phyloP scores from a whole-genome alignment of 2,113 vertebrate genomes.

The Mormyrus lacerda region DNA sequence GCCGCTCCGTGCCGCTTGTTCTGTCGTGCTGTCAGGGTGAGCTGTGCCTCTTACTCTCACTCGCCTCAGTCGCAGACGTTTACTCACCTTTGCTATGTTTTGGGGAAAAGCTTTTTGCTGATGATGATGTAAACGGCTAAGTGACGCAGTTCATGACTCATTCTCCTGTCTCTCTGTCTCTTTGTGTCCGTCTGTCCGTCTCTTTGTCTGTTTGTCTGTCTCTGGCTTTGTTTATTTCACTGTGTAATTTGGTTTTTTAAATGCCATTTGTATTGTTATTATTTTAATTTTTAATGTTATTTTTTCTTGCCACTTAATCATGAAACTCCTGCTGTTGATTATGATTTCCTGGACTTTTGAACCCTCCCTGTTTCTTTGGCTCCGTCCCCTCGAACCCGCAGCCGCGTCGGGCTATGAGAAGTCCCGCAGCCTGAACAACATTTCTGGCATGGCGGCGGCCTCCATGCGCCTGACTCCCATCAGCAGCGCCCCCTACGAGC shows the following conservation, averaged over 20 bases:
- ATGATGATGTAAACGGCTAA: conserved; percentile 36
- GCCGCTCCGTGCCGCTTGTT: background rate
- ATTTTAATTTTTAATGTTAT: conserved; percentile 5
- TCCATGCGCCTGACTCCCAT: conserved; percentile 76
- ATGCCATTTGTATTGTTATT: background rate
- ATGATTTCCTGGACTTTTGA: conserved; percentile 2
- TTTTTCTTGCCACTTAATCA: background rate
- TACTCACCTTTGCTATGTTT: background rate
- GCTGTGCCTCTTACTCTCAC: background rate
- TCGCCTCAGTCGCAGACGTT: background rate
- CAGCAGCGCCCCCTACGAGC: conserved; percentile 48
- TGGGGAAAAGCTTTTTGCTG: conserved; percentile 22
- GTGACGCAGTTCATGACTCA: conserved; percentile 48
- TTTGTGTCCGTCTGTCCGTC: conserved; percentile 32
- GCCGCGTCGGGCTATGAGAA: conserved; percentile 79
- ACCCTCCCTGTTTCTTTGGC: conserved; percentile 29
- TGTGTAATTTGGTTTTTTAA: conserved; percentile 17
- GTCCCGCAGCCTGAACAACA: conserved; percentile 89
- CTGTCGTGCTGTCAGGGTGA: background rate
- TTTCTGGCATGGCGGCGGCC: conserved; percentile 75
- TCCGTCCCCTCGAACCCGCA: background rate
- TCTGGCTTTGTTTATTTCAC: conserved; percentile 35
- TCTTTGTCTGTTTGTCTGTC: conserved; percentile 28
- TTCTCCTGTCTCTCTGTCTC: conserved; percentile 42
- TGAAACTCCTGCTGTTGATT: background rate